Conservation (phyloP, 2,888 invertebrate genomes). For the Monochamus alternatus region DNA sequence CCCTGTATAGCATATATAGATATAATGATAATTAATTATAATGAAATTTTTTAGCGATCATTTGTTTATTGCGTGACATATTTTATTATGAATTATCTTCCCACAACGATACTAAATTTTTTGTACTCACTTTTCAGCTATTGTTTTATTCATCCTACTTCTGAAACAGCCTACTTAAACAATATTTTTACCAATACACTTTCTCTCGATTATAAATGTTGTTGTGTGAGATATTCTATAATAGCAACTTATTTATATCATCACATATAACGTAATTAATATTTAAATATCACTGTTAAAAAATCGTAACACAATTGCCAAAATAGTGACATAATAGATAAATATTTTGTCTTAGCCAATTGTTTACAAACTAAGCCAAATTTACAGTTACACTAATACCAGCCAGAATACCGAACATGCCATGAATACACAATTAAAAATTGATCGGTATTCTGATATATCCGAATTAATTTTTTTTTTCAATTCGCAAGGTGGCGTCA, state of each 20-base stretch:
- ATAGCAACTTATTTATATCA: background rate
- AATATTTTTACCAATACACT: conserved; percentile 20
- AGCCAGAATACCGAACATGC: background rate
- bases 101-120: background rate
- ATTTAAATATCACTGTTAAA: background rate
- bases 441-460: background rate
- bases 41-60: too few relatives aligned
- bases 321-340: background rate
- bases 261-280: background rate
- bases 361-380: conserved; percentile 6
- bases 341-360: background rate
- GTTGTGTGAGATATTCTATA: conserved; percentile 12
- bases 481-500: too few relatives aligned
- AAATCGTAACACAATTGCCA: background rate
- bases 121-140: conserved; percentile 6
- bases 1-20: too few relatives aligned
- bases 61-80: too few relatives aligned
- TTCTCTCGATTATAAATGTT: conserved; percentile 9
- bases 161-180: background rate
- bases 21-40: background rate
- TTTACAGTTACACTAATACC: conserved; percentile 8
- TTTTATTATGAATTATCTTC: background rate
- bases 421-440: background rate
- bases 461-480: background rate
- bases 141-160: conserved; percentile 1